Base-by-base conservation (phyloP, 1,140 invertebrate species). In the Lysiphlebus fabarum region DNA sequence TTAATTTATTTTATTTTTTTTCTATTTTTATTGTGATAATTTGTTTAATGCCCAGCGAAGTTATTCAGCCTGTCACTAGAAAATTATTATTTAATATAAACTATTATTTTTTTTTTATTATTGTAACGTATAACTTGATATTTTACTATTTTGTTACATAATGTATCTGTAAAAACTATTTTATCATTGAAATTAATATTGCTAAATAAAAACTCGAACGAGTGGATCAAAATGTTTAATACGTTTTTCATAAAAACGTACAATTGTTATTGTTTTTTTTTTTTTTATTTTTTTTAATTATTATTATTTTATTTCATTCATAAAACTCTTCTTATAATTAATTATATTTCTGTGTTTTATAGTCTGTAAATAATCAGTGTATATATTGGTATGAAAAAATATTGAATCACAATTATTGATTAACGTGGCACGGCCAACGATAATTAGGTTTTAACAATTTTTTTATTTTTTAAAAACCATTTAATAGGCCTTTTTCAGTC, bases 31-130 rank as follows among this genome's bases (percentile, higher is more conserved):
- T 26, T 26, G 4, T 26, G 17, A 4, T 26, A 26, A 26, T 48
- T 45, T 47, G 34, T 65, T 74, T 76, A 78, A 76, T 78, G 76
- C 76, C 76, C 76, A 78, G 76, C 74, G 73, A 77, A 77, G 58
- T 61, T 56, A 67, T 72, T 67, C 71, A 74, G 67, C 73, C 67
- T 75, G 71, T 72, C 65, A 62, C 17, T 40, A 11, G 42, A 51
- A 57, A 57, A 49, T 38, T 14, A 57, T 41, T 51, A 51, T 37
- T 51, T 51, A 58, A 47, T 53, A 47, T 53, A 26, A 26, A 26
- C 17, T 38, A 58, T 57, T 40, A 33, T 59, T 58, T 56, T 56
- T 66, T 62, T 63, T 67, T 70, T 44, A 33, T 59, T 60, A 63
- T 53, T 66, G 58, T 62, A 63, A 63, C 56, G 65, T 69, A 69